Conservation (phyloP, 2,797 vertebrate species). For the Phataginus tricuspis region DNA sequence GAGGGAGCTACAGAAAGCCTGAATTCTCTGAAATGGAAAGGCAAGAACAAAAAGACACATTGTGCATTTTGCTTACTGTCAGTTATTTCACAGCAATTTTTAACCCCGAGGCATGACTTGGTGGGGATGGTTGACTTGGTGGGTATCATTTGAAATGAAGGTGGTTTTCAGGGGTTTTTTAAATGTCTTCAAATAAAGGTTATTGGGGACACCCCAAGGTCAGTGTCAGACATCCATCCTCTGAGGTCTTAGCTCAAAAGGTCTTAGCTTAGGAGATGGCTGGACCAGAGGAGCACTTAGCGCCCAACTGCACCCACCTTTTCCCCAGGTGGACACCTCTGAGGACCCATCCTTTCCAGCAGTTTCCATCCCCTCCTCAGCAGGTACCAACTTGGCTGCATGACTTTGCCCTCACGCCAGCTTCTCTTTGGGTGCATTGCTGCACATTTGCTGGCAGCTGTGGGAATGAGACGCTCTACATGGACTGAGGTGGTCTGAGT, state of each 20-base stretch:
- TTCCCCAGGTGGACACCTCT: neutral
- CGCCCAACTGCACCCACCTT: neutral
- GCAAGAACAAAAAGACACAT: conserved; percentile 51
- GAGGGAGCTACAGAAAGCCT: conserved; percentile 76
- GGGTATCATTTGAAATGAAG: conserved; percentile 40
- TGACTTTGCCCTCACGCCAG: rapidly evolving
- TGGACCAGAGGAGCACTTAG: neutral
- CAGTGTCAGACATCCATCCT: neutral
- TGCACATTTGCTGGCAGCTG: neutral
- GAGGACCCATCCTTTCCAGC: neutral
- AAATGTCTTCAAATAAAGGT: neutral
- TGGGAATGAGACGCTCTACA: neutral
- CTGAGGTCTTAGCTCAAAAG: neutral
- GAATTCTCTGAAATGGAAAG: conserved; percentile 77
- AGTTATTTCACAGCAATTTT: conserved; percentile 45
- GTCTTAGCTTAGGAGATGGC: neutral
- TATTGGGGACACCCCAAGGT: neutral
- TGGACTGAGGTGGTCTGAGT: neutral
- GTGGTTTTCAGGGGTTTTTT: neutral
- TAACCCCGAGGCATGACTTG: conserved; percentile 8
- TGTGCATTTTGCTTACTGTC: conserved; percentile 54
- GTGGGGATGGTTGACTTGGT: neutral
- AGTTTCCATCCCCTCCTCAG: too few species aligned
- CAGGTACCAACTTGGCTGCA: neutral
- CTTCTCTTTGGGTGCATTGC: neutral